Evolutionary conservation across 1,140 invertebrate species (phyloP), one percentile per base, ranked within the genome.

Genomic region (Acromyrmex echinatior): DNA sequence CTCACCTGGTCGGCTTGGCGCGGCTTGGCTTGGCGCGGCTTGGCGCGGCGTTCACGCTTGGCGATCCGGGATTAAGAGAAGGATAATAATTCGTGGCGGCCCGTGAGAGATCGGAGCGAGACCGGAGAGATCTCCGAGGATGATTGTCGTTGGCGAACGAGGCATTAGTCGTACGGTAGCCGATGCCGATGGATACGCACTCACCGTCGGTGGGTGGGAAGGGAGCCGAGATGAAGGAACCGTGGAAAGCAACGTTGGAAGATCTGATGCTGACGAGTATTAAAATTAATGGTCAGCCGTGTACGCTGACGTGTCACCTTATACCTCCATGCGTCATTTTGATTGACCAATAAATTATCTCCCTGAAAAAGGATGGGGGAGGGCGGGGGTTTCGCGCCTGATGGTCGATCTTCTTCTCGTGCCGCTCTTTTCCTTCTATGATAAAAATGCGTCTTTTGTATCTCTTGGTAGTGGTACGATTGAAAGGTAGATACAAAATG

Each of bases 271-370:
- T 93, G 93, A 94, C 93, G 92, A 90, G 92, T 93, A 94, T 94
- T 91, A 94, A 94, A 95, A 95, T 95, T 95, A 95, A 95, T 95
- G 94, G 91, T 93, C 92, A 93, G 90, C 87, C 91, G 85, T 90
- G 92, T 91, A 94, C 93, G 94, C 92, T 95, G 94, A 95, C 94
- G 94, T 94, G 94, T 95, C 94, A 95, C 93, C 94, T 95, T 94
- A 95, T 95, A 95, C 94, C 94, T 93, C 92, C 94, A 95, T 95
- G 93, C 92, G 94, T 95, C 94, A 95, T 94, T 94, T 93, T 94
- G 94, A 95, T 95, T 95, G 94, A 95, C 94, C 92, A 94, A 95
- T 95, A 95, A 95, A 94, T 95, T 95, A 95, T 95, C 90, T 84
- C 62, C 4, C 87, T 78, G 86, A 35, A 89, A 86, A 79, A 82